A percentile compares a stretch with the other conserved stretches of the same genome.
These are phyloP conservation scores for Phrixothrix hirtus DNA, from an alignment of 2,888 invertebrate species.

Conservation along the genomic window DNA sequence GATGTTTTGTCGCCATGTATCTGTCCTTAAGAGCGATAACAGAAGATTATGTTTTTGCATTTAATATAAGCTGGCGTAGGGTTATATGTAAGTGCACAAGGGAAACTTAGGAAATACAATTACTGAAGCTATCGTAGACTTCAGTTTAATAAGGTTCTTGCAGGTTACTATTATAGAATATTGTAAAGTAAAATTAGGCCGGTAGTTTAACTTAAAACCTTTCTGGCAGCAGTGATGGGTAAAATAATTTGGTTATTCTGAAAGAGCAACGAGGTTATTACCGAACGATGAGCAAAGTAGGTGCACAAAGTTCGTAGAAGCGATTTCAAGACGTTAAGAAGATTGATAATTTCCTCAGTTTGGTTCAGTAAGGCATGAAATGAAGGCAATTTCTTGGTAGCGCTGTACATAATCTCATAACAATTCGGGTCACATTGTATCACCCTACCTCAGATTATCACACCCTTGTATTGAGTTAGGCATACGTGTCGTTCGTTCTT, in stretches of 20 bases:
- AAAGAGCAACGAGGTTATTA: constrained; percentile 16
- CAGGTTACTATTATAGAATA: too few species aligned
- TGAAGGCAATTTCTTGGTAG: constrained; percentile 38
- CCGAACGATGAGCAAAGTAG: constrained; percentile 20
- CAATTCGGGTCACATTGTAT: constrained; percentile 38
- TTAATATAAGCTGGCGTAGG: background rate
- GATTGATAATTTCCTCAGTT: constrained; percentile 37
- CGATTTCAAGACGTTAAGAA: constrained; percentile 33
- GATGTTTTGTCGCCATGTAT: background rate
- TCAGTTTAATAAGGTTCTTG: too few species aligned
- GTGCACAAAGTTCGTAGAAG: constrained; percentile 22
- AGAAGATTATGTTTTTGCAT: constrained; percentile 2
- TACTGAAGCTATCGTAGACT: too few species aligned
- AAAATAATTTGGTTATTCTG: constrained; percentile 17
- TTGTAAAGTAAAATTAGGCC: constrained; percentile 1
- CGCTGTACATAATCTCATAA: constrained; percentile 40
- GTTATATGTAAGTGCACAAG: background rate
- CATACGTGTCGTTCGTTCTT: constrained; percentile 15
- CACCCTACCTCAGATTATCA: constrained; percentile 35
- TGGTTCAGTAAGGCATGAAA: constrained; percentile 38
- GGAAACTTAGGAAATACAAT: too few species aligned
- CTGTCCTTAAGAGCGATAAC: too few species aligned
- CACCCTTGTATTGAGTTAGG: constrained; percentile 31
- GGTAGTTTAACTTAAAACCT: constrained; percentile 4
- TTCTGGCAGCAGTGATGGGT: constrained; percentile 6